Percentiles rank a stretch among this genome's conserved stretches.
Conservation (phyloP, 2,113 vertebrate species). For the Lethenteron reissneri region DNA sequence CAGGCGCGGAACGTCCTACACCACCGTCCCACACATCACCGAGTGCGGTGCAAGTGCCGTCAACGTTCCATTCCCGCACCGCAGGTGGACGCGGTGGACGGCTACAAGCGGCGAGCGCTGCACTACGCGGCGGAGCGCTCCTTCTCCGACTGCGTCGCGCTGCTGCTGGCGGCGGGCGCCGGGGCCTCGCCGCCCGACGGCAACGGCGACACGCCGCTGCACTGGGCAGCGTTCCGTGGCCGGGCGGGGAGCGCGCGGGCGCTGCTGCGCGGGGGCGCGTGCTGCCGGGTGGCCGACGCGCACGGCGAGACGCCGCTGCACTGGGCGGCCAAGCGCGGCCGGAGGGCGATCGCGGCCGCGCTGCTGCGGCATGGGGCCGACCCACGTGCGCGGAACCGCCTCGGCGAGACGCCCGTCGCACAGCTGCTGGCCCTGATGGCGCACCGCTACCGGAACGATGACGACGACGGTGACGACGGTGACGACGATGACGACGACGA, state of each 20-base stretch:
- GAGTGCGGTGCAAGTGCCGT: neutral
- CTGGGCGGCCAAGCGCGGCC: constrained; percentile 58
- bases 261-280: constrained; percentile 56
- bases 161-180: constrained; percentile 66
- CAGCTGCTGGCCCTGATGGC: constrained; percentile 55
- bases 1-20: no score
- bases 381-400: constrained; percentile 58
- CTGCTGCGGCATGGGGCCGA: constrained; percentile 69
- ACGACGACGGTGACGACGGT: no score
- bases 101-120: constrained; percentile 79
- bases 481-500: no score
- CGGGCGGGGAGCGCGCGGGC: constrained; percentile 57
- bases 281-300: constrained; percentile 59
- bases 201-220: constrained; percentile 78
- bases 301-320: constrained; percentile 76
- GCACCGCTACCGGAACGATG: no score
- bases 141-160: constrained; percentile 55
- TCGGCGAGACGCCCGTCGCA: constrained; percentile 68
- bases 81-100: constrained; percentile 76
- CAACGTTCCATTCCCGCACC: neutral
- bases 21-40: constrained; percentile 3
- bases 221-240: constrained; percentile 93
- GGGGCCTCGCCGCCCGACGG: constrained; percentile 60
- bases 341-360: constrained; percentile 35
- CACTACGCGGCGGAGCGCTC: constrained; percentile 91